phyloP scores from a whole-genome alignment of 2,113 vertebrate genomes.

The Talpa occidentalis region DNA sequence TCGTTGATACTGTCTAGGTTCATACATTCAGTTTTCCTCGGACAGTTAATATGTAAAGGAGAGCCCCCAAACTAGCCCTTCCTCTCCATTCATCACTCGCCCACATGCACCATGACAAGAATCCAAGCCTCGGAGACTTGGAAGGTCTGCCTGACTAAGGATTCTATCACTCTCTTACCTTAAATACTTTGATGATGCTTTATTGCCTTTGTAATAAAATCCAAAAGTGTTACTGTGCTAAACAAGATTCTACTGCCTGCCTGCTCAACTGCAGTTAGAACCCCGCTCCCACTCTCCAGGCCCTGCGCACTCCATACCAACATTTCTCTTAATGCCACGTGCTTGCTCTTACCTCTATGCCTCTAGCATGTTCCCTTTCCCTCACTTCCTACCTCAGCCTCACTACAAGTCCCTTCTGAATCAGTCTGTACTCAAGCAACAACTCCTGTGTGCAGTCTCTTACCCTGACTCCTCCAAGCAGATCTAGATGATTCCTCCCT shows the following conservation, averaged over 20 bases:
- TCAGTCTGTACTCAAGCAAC: neutral
- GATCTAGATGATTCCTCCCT: neutral
- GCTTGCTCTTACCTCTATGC: neutral
- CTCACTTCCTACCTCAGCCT: neutral
- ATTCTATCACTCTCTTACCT: neutral
- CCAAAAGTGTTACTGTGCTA: neutral
- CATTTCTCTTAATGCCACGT: neutral
- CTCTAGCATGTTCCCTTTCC: neutral
- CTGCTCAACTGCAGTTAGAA: neutral
- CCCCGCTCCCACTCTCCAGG: neutral
- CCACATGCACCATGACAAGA: fast-evolving
- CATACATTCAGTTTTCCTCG: neutral
- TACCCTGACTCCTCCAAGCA: neutral
- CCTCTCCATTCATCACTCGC: neutral
- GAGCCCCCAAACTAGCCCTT: too few relatives aligned
- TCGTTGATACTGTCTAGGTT: neutral
- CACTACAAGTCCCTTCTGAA: neutral
- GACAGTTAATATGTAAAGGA: neutral
- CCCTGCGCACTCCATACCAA: fast-evolving
- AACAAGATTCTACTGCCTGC: neutral
- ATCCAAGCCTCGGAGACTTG: neutral
- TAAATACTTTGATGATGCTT: neutral
- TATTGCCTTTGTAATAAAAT: neutral
- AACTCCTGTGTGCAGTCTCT: neutral
- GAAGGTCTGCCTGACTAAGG: neutral